These are phyloP conservation scores for Leptosomus discolor DNA, from an alignment of 2,113 vertebrate species.

Conservation along the genomic window DNA sequence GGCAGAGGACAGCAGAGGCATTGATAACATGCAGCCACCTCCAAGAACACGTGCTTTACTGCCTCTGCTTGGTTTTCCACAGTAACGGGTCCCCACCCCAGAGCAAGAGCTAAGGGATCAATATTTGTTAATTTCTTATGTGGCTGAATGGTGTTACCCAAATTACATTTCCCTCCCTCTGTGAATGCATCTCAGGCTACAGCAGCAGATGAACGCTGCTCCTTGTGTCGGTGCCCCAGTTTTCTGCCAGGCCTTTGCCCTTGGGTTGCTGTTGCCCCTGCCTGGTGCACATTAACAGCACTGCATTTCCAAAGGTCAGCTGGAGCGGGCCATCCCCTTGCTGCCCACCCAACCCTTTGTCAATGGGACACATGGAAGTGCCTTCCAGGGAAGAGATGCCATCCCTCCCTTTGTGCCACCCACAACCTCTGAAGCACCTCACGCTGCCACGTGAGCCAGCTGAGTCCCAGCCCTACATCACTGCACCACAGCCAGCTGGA, in stretches of 20 bases:
- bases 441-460: rapidly evolving
- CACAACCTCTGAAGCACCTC: neutral
- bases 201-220: neutral
- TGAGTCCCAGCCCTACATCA: neutral
- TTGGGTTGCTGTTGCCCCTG: neutral
- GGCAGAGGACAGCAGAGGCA: neutral
- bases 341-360: neutral
- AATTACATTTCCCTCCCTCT: neutral
- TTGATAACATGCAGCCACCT: rapidly evolving
- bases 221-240: neutral
- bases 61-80: neutral
- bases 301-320: neutral
- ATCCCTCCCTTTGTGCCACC: neutral
- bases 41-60: neutral
- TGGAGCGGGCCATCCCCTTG: rapidly evolving
- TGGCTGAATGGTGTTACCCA: neutral
- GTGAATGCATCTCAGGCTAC: neutral
- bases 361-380: neutral
- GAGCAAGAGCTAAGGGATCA: neutral
- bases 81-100: neutral
- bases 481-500: neutral
- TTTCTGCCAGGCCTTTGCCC: neutral
- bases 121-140: neutral
- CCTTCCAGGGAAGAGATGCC: neutral
- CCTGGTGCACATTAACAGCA: neutral